Evolutionary conservation across 2,888 invertebrate species (phyloP), one percentile per base, ranked within the genome.

Genomic region (Hirtodrosophila duncani): DNA sequence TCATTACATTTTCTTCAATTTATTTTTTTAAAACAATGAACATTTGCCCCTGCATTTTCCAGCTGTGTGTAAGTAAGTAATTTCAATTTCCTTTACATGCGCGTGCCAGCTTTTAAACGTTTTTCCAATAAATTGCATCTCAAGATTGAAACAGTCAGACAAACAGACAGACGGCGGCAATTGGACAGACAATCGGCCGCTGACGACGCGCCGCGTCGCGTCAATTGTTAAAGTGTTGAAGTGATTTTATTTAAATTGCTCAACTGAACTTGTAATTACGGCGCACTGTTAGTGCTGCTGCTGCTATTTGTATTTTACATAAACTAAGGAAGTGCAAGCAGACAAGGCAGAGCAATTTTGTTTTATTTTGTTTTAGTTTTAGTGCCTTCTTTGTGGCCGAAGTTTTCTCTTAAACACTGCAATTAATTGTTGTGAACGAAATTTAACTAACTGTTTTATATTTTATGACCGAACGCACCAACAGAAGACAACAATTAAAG

Each of bases 161-260:
- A 29, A 50, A 55, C 63, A 39, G n/a, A n/a, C n/a, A n/a, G n/a
- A n/a, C n/a, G n/a, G n/a, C n/a, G n/a, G 39, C 5, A 7, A 27
- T 27, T 6, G 20, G 4, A 6, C 5, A 6, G 4, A 7, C 48
- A 39, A 46, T 29, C 17, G 18, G 33, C 45, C 56, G 48, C 37
- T 45, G 46, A 34, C 27, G 48, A 23, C 30, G 27, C 17, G 42
- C n/a, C n/a, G n/a, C 30, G 69, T 63, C 51, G 63, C 48, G 62
- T 37, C 71, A 58, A 69, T 79, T 74, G 72, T 78, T 75, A 58
- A 71, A 68, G 72, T 70, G 75, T 66, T 75, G 72, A 79, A 65
- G 67, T 79, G 77, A 67, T 77, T 77, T 79, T 72, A 79, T 77
- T 77, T 77, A 77, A 79, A 77, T 77, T 70, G 72, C 65, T 61